Evolutionary conservation across 2,888 invertebrate genomes (phyloP), one percentile per base, ranked within the genome.

Genomic region (Cephus nigrinus): DNA sequence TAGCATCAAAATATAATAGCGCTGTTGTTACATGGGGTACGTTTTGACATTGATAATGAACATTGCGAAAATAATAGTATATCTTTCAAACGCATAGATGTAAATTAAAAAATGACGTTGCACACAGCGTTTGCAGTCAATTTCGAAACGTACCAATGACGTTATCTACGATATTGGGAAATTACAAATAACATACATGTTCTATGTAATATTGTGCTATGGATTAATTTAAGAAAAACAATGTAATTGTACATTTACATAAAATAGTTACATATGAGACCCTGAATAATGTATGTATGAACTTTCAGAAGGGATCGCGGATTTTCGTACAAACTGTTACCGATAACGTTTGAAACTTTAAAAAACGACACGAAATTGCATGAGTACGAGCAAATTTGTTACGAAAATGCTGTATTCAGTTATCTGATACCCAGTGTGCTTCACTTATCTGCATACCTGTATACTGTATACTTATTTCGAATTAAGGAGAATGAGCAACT

Each of bases 401-500:
- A 95, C 84, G 96, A 96, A 33, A 96, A 95, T 84, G 88, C 95
- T 23, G 90, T 94, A 12, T 96, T 96, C 85, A 95, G 95, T 55
- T 96, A 96, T 87, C 92, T 96, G 32, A 93, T 96, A 74, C 97
- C 97, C 4, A 95, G 95, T 90, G 84, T 94, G 75, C 91, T 97
- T 36, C 96, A 97, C 91, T 93, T 97, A 77, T 82, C 93, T 73
- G 96, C 96, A 23, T 97, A 96, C 87, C 85, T 96, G 30, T 95
- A 96, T 82, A 95, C 96, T 0, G 92, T 96, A 76, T 94, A 95
- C 87, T 92, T 96, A 75, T 96, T 96, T 89, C 93, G 96, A 85
- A 93, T 95, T 82, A 94, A 95, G 55, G 96, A 97, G 89, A 96
- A 96, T 88, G 97, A 97, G 88, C 96, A 97, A 86, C 90, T 97